Conservation (phyloP, 2,797 vertebrate species). For the Dicrostonyx torquatus region DNA sequence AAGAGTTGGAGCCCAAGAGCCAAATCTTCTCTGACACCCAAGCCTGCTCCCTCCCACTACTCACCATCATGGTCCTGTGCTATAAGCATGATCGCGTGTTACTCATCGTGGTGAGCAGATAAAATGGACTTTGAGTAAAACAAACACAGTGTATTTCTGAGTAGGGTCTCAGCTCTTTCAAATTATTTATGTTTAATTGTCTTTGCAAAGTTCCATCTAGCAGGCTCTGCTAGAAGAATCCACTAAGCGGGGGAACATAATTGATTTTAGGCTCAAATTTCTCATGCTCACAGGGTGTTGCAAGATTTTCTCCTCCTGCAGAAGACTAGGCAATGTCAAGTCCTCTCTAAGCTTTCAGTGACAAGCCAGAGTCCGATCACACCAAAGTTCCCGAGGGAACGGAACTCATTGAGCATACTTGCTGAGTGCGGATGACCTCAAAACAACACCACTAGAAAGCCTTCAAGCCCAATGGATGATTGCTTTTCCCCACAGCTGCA, state of each 20-base stretch:
- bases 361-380: background rate
- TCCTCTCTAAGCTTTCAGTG: background rate
- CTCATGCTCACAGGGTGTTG: background rate
- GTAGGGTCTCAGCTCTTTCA: conserved; percentile 8
- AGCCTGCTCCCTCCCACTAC: background rate
- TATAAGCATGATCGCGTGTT: background rate
- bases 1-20: background rate
- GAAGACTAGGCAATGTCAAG: background rate
- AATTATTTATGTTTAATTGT: background rate
- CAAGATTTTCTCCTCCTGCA: background rate
- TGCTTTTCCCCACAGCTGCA: background rate
- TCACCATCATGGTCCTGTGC: too few relatives aligned
- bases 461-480: background rate
- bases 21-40: background rate
- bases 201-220: background rate
- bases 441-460: background rate
- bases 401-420: background rate
- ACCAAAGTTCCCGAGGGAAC: background rate
- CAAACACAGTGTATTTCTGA: background rate
- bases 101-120: background rate
- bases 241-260: background rate
- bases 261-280: background rate
- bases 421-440: background rate
- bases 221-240: background rate
- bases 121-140: background rate